Percentiles rank a stretch among this genome's conserved stretches.
Conservation (phyloP, 1,140 invertebrate species). For the Diorhabda sublineata region DNA sequence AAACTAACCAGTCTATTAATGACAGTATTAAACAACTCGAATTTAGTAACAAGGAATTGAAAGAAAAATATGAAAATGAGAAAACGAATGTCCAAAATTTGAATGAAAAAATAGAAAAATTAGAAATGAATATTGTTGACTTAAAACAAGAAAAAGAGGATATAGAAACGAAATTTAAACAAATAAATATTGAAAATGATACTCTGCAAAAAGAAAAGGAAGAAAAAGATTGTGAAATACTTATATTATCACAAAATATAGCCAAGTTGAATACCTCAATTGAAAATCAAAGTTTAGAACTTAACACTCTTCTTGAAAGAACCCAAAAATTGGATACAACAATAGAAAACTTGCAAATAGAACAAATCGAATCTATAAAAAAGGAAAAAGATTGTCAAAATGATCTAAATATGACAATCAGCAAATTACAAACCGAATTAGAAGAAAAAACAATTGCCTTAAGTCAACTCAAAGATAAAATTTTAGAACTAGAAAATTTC, state of each 20-base stretch:
- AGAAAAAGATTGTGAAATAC: slow-evolving; percentile 16
- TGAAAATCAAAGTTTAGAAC: slow-evolving; percentile 13
- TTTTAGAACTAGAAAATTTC: slow-evolving; percentile 22
- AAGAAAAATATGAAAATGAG: slow-evolving; percentile 1
- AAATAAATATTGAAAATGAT: background rate
- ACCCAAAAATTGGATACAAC: slow-evolving; percentile 17
- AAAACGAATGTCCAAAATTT: background rate
- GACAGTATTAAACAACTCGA: background rate
- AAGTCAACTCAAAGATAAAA: slow-evolving; percentile 16
- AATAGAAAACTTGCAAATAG: slow-evolving; percentile 14
- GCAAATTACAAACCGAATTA: slow-evolving; percentile 21
- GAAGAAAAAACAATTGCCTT: slow-evolving; percentile 22
- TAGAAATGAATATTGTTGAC: background rate
- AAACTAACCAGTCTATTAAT: slow-evolving; percentile 14
- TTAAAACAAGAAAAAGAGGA: background rate
- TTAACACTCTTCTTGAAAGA: slow-evolving; percentile 1
- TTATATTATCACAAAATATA: slow-evolving; percentile 7
- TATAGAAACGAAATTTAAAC: background rate
- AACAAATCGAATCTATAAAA: slow-evolving; percentile 7
- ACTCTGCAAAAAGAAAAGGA: slow-evolving; percentile 10
- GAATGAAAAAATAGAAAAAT: slow-evolving; percentile 5
- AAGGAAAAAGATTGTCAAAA: slow-evolving; percentile 15
- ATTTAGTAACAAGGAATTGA: background rate
- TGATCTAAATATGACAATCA: slow-evolving; percentile 15
- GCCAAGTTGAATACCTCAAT: slow-evolving; percentile 6